Conservation (phyloP, 2,888 invertebrate genomes). For the Phlogophora meticulosa region DNA sequence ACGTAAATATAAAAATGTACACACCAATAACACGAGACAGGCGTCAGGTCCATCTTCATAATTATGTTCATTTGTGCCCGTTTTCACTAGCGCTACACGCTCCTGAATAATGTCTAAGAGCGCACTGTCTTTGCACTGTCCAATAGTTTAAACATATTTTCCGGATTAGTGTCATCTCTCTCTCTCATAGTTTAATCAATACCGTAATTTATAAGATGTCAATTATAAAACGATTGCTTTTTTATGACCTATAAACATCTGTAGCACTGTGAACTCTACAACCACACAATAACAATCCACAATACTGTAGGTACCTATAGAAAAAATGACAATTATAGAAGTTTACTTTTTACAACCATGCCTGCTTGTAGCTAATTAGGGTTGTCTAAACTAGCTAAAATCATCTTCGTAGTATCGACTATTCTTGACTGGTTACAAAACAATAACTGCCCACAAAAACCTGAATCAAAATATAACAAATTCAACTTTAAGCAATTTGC, state of each 20-base stretch:
- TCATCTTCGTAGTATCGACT: conserved; percentile 3
- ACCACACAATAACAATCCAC: conserved; percentile 35
- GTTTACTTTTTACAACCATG: conserved; percentile 37
- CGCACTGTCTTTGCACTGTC: background rate
- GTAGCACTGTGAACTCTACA: conserved; percentile 18
- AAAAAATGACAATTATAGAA: conserved; percentile 43
- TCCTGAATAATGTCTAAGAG: background rate
- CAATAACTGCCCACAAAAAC: too few species aligned
- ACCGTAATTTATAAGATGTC: conserved; percentile 21
- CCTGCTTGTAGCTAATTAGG: conserved; percentile 20
- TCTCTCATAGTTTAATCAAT: conserved; percentile 1
- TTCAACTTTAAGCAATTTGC: background rate
- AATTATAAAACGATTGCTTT: conserved; percentile 14
- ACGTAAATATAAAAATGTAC: too few species aligned
- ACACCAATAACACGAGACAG: background rate
- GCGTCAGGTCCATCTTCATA: background rate
- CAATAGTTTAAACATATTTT: too few species aligned
- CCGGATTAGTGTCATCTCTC: background rate
- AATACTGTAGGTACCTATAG: conserved; percentile 16
- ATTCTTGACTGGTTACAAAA: too few species aligned
- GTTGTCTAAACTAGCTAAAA: conserved; percentile 6
- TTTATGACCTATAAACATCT: conserved; percentile 20
- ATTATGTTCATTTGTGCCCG: background rate
- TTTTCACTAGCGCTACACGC: too few species aligned
- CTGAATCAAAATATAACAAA: background rate